These are phyloP conservation scores for Jacana jacana DNA, from an alignment of 2,113 vertebrate genomes.

Conservation along the genomic window DNA sequence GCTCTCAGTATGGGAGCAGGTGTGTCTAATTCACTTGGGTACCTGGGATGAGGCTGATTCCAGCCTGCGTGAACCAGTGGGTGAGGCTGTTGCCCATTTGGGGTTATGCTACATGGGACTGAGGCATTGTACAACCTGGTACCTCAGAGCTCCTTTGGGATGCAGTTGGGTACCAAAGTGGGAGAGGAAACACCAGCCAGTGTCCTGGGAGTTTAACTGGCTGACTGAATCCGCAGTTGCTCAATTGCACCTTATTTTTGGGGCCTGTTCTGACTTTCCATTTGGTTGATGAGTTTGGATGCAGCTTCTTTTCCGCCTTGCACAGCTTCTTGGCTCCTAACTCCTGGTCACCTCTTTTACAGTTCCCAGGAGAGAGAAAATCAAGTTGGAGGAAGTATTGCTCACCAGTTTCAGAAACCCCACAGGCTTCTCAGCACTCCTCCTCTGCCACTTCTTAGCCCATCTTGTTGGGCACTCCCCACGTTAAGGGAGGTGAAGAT, in stretches of 20 bases:
- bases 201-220: background rate
- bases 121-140: accelerated
- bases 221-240: background rate
- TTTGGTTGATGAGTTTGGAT: background rate
- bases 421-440: background rate
- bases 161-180: background rate
- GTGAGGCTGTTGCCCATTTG: background rate
- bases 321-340: background rate
- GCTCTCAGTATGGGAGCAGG: background rate
- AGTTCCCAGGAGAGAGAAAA: background rate
- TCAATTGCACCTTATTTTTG: background rate
- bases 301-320: background rate
- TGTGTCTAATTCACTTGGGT: background rate
- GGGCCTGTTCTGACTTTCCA: background rate
- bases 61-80: background rate
- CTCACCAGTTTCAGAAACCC: background rate
- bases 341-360: background rate
- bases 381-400: background rate
- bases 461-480: background rate
- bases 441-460: background rate
- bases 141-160: background rate
- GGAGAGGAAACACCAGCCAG: background rate
- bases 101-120: accelerated
- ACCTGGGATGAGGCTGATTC: background rate
- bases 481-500: background rate